Conservation (phyloP, 1,140 invertebrate genomes). For the Ostrea denselamellosa region DNA sequence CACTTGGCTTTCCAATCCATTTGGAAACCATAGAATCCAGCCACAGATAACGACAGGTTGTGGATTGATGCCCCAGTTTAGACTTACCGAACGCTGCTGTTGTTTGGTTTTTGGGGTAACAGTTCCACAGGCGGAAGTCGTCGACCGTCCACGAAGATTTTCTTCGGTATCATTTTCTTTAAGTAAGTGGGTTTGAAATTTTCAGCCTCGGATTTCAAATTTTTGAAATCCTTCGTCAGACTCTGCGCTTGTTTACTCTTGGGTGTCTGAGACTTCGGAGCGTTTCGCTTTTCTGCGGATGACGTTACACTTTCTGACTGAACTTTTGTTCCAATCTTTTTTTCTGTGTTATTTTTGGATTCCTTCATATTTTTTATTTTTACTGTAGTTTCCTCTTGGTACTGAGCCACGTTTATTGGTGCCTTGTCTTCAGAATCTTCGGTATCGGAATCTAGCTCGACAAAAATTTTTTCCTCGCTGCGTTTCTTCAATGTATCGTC, state of each 20-base stretch:
- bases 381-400: background rate
- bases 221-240: background rate
- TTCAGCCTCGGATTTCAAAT: slow-evolving; percentile 58
- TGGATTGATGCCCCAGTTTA: background rate
- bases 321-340: background rate
- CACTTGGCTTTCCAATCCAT: no score
- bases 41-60: no score
- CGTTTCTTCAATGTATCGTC: background rate
- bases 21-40: no score
- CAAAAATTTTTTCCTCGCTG: background rate
- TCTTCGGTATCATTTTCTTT: slow-evolving; percentile 70
- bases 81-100: slow-evolving; percentile 74
- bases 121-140: slow-evolving; percentile 72
- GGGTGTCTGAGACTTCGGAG: background rate
- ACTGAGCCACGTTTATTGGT: background rate
- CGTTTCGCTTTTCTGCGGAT: background rate
- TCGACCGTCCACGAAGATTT: slow-evolving; percentile 73
- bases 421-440: background rate
- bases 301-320: background rate
- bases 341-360: background rate
- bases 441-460: background rate
- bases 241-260: background rate
- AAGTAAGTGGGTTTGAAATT: slow-evolving; percentile 70
- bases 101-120: slow-evolving; percentile 72
- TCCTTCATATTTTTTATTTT: background rate